Evolutionary conservation across 2,797 vertebrate species (phyloP).

Genomic region (Spondyliosoma cantharus): DNA sequence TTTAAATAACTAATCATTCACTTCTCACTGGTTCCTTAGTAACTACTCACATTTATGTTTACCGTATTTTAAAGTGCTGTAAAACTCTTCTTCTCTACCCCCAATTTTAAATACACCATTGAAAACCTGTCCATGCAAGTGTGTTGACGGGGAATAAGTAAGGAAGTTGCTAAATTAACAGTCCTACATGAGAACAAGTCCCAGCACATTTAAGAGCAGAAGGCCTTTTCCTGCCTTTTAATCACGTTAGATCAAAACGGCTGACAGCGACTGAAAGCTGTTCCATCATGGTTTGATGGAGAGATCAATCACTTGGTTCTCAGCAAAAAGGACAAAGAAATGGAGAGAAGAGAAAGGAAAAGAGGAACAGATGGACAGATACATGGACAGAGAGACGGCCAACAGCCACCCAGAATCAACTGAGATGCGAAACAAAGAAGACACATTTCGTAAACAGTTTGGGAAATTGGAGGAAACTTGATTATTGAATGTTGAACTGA

Average conservation of each 20-base stretch:
- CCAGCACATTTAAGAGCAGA: conserved; percentile 9
- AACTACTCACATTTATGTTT: too few species aligned
- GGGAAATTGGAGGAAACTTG: not conserved
- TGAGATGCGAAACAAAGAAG: conserved; percentile 1
- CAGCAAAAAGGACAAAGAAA: conserved; percentile 28
- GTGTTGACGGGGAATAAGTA: not conserved
- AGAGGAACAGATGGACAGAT: conserved; percentile 30
- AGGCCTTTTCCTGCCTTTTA: conserved; percentile 17
- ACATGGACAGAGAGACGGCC: conserved; percentile 20
- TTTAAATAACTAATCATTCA: too few species aligned
- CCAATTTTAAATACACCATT: not conserved
- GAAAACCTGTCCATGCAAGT: not conserved
- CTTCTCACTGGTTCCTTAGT: too few species aligned
- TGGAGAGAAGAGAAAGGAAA: conserved; percentile 33
- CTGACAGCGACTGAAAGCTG: conserved; percentile 26
- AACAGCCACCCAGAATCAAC: conserved; percentile 11
- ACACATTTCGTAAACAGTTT: not conserved
- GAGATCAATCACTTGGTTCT: conserved; percentile 36
- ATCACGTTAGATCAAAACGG: conserved; percentile 43
- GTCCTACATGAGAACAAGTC: not conserved
- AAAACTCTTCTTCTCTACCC: not conserved
- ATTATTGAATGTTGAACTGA: not conserved
- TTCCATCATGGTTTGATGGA: conserved; percentile 37
- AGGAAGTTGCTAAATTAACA: not conserved
- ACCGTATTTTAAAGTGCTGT: too few species aligned